Evolutionary conservation across 2,113 vertebrate genomes (phyloP).

Genomic region (Gasterosteus aculeatus): DNA sequence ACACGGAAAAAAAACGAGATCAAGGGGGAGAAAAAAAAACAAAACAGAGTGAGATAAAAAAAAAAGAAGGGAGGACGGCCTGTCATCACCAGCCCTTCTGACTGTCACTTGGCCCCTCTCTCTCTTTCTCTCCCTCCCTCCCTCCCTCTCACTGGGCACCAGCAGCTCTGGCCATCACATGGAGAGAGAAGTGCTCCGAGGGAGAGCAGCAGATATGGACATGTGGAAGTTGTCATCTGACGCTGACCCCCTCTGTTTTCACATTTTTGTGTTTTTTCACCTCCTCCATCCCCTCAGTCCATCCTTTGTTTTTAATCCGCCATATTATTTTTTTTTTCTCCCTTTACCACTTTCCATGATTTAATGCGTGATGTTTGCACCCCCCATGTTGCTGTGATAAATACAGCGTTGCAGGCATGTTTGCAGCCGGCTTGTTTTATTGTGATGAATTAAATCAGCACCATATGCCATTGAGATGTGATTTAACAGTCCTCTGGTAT

Average conservation of each 20-base stretch:
- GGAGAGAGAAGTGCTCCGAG: constrained; percentile 76
- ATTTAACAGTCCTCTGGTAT: constrained; percentile 69
- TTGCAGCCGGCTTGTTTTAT: constrained; percentile 67
- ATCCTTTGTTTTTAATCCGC: constrained; percentile 24
- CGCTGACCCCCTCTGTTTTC: constrained; percentile 74
- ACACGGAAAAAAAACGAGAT: background rate
- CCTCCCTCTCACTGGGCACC: constrained; percentile 60
- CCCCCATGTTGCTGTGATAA: constrained; percentile 63
- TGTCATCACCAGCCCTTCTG: constrained; percentile 66
- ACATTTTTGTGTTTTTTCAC: constrained; percentile 58
- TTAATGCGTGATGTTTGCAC: constrained; percentile 65
- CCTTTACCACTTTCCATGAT: constrained; percentile 62
- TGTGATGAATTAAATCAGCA: constrained; percentile 76
- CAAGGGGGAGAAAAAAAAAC: background rate
- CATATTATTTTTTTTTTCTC: constrained; percentile 16
- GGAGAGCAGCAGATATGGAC: constrained; percentile 71
- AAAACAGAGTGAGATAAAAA: constrained; percentile 24
- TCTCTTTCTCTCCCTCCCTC: background rate
- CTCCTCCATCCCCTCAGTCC: constrained; percentile 55
- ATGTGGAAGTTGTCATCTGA: constrained; percentile 82
- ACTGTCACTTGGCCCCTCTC: constrained; percentile 57
- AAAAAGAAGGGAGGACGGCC: constrained; percentile 28
- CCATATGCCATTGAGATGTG: constrained; percentile 69
- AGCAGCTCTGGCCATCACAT: constrained; percentile 62
- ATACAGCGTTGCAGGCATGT: constrained; percentile 60